Percentiles rank a stretch among this genome's conserved stretches.
Evolutionary conservation across 1,140 invertebrate species (phyloP).

Genomic region (Bathynomus jamesi): DNA sequence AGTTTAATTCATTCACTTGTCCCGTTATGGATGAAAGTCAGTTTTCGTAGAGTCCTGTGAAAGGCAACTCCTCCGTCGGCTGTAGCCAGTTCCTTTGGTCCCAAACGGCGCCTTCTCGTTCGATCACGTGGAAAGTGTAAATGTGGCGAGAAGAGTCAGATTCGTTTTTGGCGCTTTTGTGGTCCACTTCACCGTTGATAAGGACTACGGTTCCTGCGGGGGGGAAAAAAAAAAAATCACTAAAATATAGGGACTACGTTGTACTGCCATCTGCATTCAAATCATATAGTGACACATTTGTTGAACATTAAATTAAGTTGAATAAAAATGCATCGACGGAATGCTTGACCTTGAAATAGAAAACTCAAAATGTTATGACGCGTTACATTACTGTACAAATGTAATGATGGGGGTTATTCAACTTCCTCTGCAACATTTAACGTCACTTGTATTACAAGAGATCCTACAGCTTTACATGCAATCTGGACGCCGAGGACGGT

Average conservation of each 20-base stretch:
- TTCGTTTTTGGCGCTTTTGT: constrained; percentile 79
- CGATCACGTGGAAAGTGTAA: constrained; percentile 92
- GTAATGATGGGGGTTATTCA: too few species aligned
- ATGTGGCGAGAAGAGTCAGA: constrained; percentile 77
- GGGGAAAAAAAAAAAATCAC: neutral
- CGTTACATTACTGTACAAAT: too few species aligned
- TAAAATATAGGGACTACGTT: too few species aligned
- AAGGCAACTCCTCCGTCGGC: constrained; percentile 51
- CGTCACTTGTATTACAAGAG: too few species aligned
- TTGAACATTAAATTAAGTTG: constrained; percentile 5
- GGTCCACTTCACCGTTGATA: constrained; percentile 87
- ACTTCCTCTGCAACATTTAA: too few species aligned
- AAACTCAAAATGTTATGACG: too few species aligned
- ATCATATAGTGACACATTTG: constrained; percentile 8
- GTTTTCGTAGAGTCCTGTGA: constrained; percentile 41
- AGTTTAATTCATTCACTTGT: neutral
- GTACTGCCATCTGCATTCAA: too few species aligned
- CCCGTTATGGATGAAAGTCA: neutral
- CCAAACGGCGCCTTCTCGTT: constrained; percentile 65
- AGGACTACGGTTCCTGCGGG: constrained; percentile 72
- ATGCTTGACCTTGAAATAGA: too few species aligned
- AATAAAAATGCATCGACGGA: too few species aligned
- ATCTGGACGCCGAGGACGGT: too few species aligned
- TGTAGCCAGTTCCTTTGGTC: constrained; percentile 81
- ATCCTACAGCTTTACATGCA: too few species aligned